Base-by-base conservation (phyloP, 1,140 invertebrate species). In the Hormaphis cornu region DNA sequence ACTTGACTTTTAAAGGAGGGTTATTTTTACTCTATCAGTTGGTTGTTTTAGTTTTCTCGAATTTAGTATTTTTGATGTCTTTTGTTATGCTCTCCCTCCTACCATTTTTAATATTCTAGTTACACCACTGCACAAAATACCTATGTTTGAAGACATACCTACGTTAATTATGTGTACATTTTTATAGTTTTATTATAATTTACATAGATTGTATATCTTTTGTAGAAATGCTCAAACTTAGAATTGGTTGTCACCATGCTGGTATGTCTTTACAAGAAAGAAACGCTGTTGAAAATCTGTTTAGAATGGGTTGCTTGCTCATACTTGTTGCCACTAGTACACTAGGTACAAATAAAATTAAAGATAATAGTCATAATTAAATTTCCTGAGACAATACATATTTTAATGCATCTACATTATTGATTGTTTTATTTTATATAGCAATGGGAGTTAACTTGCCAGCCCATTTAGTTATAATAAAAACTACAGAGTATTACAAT, bases 401-500 rank as follows among this genome's bases (percentile, higher is more conserved):
- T n/a, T n/a, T n/a, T n/a, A n/a, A n/a, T n/a, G n/a, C n/a, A n/a
- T n/a, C n/a, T n/a, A n/a, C n/a, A n/a, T n/a, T n/a, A 16, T 6
- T 5, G n/a, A 22, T 37, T 56, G 37, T 35, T 14, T 4, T 30
- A 24, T 14, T 58, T 40, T 37, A 37, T 24, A 37, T 40, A 80
- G 87, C 89, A 6, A 89, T 90, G 84, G 90, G 89, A 22, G 87
- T 92, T 0, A 91, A 92, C 77, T 78, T 92, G 16, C 89, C 89
- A 9, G 89, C 89, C 3, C 89, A 91, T 78, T 78, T 91, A 18
- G 89, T 91, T 2, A 84, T 92, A 9, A 81, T 92, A n/a, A 91
- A 91, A 76, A 88, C 87, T 16, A 92, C 90, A 0, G 82, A 84
- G 73, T 83, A 86, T 71, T 90, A 87, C 75, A 79, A 82, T n/a